A percentile compares a stretch with the other conserved stretches of the same genome.
Conservation (phyloP, 2,113 vertebrate species). For the Sinocyclocheilus anshuiensis region DNA sequence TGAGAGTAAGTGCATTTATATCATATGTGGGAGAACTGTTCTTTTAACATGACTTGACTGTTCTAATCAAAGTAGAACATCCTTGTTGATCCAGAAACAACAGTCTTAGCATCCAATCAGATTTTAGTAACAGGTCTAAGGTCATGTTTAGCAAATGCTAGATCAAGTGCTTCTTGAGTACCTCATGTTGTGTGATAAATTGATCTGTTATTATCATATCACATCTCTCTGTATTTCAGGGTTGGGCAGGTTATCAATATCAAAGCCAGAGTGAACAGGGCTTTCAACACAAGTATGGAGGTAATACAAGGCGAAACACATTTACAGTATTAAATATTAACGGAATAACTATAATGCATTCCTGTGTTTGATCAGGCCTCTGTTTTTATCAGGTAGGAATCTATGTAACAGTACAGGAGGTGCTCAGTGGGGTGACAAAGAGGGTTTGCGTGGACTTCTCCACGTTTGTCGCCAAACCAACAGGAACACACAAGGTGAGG, state of each 20-base stretch:
- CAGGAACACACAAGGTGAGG: constrained; percentile 28
- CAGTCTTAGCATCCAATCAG: too few species aligned
- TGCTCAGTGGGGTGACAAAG: constrained; percentile 85
- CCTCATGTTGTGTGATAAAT: neutral
- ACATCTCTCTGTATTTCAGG: constrained; percentile 69
- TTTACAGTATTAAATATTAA: constrained; percentile 17
- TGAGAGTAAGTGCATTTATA: too few species aligned
- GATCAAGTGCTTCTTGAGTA: neutral
- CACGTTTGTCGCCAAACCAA: constrained; percentile 84
- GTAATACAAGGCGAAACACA: constrained; percentile 63
- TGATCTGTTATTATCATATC: constrained; percentile 1
- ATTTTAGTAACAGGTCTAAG: too few species aligned
- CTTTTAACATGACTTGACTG: too few species aligned
- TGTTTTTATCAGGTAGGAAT: constrained; percentile 85
- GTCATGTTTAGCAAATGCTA: neutral
- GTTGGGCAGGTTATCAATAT: constrained; percentile 94
- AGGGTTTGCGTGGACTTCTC: constrained; percentile 93
- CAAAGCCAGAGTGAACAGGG: constrained; percentile 95
- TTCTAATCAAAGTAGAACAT: too few species aligned
- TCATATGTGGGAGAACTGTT: too few species aligned
- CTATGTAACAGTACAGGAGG: constrained; percentile 88
- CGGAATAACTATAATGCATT: constrained; percentile 46
- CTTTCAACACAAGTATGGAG: constrained; percentile 98
- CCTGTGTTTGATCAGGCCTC: constrained; percentile 39
- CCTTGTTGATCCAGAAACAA: too few species aligned